Evolutionary conservation across 2,797 vertebrate genomes (phyloP).

Genomic region (Spatula clypeata): DNA sequence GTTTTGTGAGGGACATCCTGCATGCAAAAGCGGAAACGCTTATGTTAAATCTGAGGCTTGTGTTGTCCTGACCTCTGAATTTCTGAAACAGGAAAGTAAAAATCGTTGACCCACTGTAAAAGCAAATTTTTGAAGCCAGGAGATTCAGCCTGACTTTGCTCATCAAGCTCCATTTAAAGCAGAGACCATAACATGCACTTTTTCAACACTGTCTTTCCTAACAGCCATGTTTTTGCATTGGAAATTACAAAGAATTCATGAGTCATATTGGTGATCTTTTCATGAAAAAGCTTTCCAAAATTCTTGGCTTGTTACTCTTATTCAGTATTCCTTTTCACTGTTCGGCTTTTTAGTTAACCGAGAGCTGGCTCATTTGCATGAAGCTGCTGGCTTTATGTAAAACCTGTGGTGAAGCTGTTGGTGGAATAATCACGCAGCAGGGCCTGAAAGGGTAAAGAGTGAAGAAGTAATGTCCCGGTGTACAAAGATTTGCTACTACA

Average conservation of each 20-base stretch:
- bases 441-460: background rate
- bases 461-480: background rate
- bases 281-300: background rate
- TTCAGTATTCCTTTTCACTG: background rate
- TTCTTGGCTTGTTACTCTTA: background rate
- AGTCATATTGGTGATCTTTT: background rate
- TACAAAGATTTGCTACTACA: background rate
- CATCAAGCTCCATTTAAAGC: background rate
- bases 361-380: background rate
- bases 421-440: background rate
- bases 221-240: background rate
- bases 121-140: background rate
- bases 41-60: background rate
- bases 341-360: background rate
- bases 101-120: background rate
- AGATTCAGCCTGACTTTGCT: background rate
- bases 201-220: background rate
- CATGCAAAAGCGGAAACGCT: background rate
- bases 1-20: background rate
- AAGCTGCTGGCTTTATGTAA: constrained; percentile 27
- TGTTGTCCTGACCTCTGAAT: background rate
- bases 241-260: background rate
- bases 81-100: background rate
- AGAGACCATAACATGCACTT: background rate
- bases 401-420: constrained; percentile 18